Base-by-base conservation (phyloP, 2,113 vertebrate species). In the Struthio camelus region DNA sequence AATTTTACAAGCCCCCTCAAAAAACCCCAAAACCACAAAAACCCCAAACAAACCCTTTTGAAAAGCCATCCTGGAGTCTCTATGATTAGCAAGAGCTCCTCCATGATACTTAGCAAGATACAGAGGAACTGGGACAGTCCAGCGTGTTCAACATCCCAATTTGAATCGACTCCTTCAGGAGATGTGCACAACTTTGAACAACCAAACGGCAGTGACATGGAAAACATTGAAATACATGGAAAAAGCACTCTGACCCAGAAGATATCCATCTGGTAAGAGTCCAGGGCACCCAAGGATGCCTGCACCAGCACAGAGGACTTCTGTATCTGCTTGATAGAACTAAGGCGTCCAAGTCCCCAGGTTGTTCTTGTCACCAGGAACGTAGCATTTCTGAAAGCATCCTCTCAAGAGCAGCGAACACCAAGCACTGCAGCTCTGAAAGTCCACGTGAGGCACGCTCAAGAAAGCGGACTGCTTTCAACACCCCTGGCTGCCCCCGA, bases 361-460 rank as follows among this genome's bases (percentile, higher is more conserved):
- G 2, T 20, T 10, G 36, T 11, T 17, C 59, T 67, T 30, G 62
- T 17, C 2, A 17, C 5, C 16, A 3, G 53, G 70, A 51, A 53
- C 1, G 0, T 0, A 6, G 42, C 20, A 3, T 42, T 20, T 32
- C 61, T 14, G 54, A 48, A 25, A 20, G 34, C 51, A 3, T 5
- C 44, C 48, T 22, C 53, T 17, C 34, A 6, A 40, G 46, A 40
- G 46, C 44, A 9, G 65, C 20, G 42, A 67, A 28, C 46, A 48
- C 46, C 46, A 48, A 18, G 46, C 46, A 19, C 46, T 48, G 46
- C 46, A 48, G 46, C n/a, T 8, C 80, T 53, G 10, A 4, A 56
- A 51, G 19, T 0, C 27, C 80, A 14, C 24, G 0, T 0, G 8
- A 59, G 46, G 48, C 27, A 23, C 3, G 0, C 2, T n/a, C 25